Conservation (phyloP, 2,888 invertebrate genomes). For the Craniophora ligustri region DNA sequence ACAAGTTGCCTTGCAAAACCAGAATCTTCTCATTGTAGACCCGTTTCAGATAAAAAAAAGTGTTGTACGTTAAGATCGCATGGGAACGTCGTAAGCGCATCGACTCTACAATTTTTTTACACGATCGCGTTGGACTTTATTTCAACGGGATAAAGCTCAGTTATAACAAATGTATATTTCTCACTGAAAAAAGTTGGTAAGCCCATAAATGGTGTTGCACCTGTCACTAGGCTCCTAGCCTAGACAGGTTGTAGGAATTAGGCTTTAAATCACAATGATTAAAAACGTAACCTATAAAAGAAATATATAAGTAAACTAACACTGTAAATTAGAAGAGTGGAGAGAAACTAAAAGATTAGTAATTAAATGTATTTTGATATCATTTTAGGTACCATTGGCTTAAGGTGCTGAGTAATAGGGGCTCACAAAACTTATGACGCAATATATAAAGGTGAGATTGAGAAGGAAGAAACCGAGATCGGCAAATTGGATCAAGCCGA, state of each 20-base stretch:
- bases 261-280: constrained; percentile 59
- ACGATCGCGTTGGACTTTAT: constrained; percentile 66
- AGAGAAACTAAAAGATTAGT: no score
- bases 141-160: constrained; percentile 62
- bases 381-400: no score
- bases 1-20: constrained; percentile 85
- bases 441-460: no score
- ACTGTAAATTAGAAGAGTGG: no score
- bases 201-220: constrained; percentile 80
- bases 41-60: constrained; percentile 78
- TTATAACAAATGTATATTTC: constrained; percentile 57
- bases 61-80: constrained; percentile 79
- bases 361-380: no score
- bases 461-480: no score
- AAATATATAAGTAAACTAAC: no score
- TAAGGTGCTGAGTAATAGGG: no score
- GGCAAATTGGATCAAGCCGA: no score
- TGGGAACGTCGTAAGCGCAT: constrained; percentile 81
- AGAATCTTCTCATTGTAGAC: constrained; percentile 86
- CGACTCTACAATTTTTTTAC: constrained; percentile 65
- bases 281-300: constrained; percentile 30
- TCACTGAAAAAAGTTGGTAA: constrained; percentile 68
- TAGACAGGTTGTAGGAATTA: constrained; percentile 61
- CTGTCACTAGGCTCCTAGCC: constrained; percentile 77
- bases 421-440: no score